Conservation (phyloP, 2,797 vertebrate genomes). For the Borostomias antarcticus region DNA sequence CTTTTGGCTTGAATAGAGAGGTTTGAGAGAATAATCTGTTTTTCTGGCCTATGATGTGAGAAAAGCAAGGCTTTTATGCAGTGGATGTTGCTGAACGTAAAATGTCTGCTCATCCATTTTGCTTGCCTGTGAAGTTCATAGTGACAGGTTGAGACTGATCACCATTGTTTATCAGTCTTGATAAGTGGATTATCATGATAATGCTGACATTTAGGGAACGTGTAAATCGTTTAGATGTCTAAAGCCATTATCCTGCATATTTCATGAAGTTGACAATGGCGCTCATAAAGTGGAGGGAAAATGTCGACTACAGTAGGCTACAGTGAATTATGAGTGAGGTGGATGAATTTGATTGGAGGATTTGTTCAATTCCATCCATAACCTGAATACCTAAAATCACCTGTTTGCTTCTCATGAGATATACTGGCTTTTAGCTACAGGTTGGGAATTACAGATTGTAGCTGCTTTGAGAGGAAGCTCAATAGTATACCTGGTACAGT, state of each 20-base stretch:
- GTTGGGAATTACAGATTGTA: constrained; percentile 39
- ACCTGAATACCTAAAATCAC: constrained; percentile 74
- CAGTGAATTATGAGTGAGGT: constrained; percentile 68
- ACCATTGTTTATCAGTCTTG: constrained; percentile 20
- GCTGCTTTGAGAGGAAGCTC: constrained; percentile 14
- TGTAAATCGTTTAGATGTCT: neutral
- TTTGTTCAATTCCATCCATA: constrained; percentile 77
- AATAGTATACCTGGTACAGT: constrained; percentile 28
- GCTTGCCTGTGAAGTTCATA: constrained; percentile 38
- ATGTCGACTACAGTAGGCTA: constrained; percentile 64
- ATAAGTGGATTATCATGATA: constrained; percentile 19
- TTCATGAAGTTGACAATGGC: constrained; percentile 16
- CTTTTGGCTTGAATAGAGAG: constrained; percentile 41
- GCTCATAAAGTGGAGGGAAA: constrained; percentile 72
- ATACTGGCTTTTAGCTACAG: constrained; percentile 26
- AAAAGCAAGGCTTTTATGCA: constrained; percentile 31
- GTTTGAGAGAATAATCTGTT: constrained; percentile 37
- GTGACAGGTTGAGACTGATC: constrained; percentile 40
- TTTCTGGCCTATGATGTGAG: constrained; percentile 32
- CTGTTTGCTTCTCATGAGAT: constrained; percentile 52
- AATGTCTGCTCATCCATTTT: constrained; percentile 69
- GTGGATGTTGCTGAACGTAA: constrained; percentile 52
- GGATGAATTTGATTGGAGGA: constrained; percentile 76
- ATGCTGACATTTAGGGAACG: neutral
- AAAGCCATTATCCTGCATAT: constrained; percentile 3